Evolutionary conservation across 2,888 invertebrate species (phyloP).

Genomic region (Tridacna gigas): DNA sequence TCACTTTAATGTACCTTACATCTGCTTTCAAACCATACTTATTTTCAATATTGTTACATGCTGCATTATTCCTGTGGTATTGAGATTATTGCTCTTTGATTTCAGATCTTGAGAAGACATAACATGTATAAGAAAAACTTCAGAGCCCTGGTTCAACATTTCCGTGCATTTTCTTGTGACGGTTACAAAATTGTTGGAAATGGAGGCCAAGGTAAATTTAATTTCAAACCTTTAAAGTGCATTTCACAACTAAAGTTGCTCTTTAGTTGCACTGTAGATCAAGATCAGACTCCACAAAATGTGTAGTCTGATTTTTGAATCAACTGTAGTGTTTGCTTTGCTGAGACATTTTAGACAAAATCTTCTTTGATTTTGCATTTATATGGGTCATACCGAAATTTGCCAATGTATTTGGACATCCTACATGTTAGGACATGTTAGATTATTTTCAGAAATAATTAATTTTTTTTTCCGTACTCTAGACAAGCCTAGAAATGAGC

Average conservation of each 20-base stretch:
- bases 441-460: no score
- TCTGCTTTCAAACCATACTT: no score
- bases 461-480: no score
- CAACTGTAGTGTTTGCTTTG: neutral
- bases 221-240: neutral
- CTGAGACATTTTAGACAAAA: neutral
- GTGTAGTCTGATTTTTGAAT: neutral
- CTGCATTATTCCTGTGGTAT: no score
- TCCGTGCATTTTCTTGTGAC: constrained; percentile 77
- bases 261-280: neutral
- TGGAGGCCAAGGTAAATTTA: constrained; percentile 26
- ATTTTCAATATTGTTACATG: no score
- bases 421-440: no score
- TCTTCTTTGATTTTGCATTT: neutral
- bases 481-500: no score
- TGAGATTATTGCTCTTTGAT: neutral
- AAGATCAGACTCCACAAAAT: neutral
- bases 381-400: neutral
- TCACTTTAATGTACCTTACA: no score
- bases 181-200: constrained; percentile 45
- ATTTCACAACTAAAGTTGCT: neutral
- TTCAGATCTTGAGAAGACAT: constrained; percentile 50
- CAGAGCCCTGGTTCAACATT: constrained; percentile 76
- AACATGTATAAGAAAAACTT: constrained; percentile 78
- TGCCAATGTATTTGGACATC: neutral